Evolutionary conservation across 2,888 invertebrate species (phyloP).

Genomic region (Hypselothyrea guttata): DNA sequence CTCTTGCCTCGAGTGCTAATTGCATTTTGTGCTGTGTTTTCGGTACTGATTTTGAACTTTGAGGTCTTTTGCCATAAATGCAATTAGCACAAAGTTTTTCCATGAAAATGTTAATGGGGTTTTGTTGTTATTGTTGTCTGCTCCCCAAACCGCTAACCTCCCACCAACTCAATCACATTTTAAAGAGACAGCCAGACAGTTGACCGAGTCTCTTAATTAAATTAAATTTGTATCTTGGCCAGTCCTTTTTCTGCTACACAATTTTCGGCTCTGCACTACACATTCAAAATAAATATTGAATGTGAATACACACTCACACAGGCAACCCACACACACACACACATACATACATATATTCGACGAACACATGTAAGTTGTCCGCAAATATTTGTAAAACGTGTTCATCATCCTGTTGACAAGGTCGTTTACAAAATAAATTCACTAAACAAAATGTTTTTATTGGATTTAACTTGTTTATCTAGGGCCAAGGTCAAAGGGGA

Average conservation of each 20-base stretch:
- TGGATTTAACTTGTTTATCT: conserved; percentile 59
- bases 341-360: conserved; percentile 2
- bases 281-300: conserved; percentile 44
- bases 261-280: conserved; percentile 2
- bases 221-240: conserved; percentile 48
- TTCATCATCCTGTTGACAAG: conserved; percentile 73
- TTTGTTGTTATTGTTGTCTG: conserved; percentile 34
- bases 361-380: conserved; percentile 14
- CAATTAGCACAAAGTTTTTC: conserved; percentile 58
- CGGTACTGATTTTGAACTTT: conserved; percentile 53
- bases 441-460: conserved; percentile 68
- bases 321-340: no score
- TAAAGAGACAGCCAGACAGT: no score
- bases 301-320: conserved; percentile 21
- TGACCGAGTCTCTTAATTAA: conserved; percentile 45
- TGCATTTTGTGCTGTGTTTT: conserved; percentile 59
- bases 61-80: conserved; percentile 57
- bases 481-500: conserved; percentile 31
- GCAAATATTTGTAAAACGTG: conserved; percentile 68
- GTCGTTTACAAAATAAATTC: conserved; percentile 67
- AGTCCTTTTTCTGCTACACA: conserved; percentile 6
- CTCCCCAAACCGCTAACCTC: not conserved
- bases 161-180: conserved; percentile 11
- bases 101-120: conserved; percentile 55
- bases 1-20: conserved; percentile 56